phyloP scores from a whole-genome alignment of 2,888 invertebrate species.

The Euclidia mi region DNA sequence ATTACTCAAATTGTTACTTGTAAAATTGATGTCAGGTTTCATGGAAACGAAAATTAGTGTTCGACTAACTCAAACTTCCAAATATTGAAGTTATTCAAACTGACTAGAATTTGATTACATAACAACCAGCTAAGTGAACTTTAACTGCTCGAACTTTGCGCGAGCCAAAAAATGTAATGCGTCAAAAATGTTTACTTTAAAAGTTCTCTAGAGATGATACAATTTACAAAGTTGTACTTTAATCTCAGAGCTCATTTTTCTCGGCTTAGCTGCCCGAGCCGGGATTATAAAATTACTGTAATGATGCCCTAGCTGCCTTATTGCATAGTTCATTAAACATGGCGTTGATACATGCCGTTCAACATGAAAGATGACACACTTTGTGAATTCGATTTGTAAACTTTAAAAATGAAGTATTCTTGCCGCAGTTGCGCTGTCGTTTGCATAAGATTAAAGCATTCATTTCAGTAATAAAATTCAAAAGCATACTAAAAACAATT shows the following conservation, averaged over 20 bases:
- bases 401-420: too few relatives aligned
- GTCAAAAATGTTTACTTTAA: slow-evolving; percentile 8
- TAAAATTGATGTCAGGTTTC: slow-evolving; percentile 68
- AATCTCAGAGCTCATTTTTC: slow-evolving; percentile 17
- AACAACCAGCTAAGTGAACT: slow-evolving; percentile 28
- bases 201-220: slow-evolving; percentile 4
- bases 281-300: slow-evolving; percentile 19
- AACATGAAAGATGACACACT: background rate
- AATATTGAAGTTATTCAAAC: slow-evolving; percentile 49
- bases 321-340: slow-evolving; percentile 1
- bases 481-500: slow-evolving; percentile 26
- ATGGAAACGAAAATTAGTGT: slow-evolving; percentile 63
- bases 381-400: too few relatives aligned
- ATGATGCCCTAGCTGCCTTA: slow-evolving; percentile 7
- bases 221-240: slow-evolving; percentile 12
- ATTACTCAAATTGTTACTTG: slow-evolving; percentile 72
- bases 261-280: slow-evolving; percentile 1
- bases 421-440: too few relatives aligned
- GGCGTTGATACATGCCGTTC: slow-evolving; percentile 6
- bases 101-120: slow-evolving; percentile 34
- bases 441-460: too few relatives aligned
- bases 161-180: slow-evolving; percentile 14
- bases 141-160: slow-evolving; percentile 29
- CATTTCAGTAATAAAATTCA: slow-evolving; percentile 12
- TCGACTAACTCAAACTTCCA: slow-evolving; percentile 62